Conservation (phyloP, 1,140 invertebrate genomes). For the Penaeus japonicus region DNA sequence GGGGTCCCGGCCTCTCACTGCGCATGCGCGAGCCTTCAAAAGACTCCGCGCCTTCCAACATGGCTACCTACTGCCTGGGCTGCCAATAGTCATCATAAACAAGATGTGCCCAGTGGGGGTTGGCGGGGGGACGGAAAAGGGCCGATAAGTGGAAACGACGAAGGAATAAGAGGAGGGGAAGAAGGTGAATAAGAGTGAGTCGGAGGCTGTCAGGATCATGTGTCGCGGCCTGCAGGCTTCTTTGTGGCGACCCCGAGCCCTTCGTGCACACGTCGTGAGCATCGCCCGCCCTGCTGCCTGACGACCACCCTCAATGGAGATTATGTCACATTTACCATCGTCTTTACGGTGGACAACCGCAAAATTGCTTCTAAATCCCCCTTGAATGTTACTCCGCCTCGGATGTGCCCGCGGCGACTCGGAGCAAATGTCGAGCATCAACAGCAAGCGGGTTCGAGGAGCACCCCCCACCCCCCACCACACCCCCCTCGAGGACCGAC, state of each 20-base stretch:
- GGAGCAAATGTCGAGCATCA: too few relatives aligned
- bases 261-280: background rate
- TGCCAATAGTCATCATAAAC: slow-evolving; percentile 57
- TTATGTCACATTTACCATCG: too few relatives aligned
- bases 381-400: too few relatives aligned
- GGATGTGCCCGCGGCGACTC: too few relatives aligned
- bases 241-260: background rate
- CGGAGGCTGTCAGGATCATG: background rate
- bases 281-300: too few relatives aligned
- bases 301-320: too few relatives aligned
- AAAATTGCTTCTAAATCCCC: too few relatives aligned
- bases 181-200: background rate
- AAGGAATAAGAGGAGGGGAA: slow-evolving; percentile 13
- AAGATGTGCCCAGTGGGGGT: slow-evolving; percentile 53
- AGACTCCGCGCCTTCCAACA: slow-evolving; percentile 56
- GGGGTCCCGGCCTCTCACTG: slow-evolving; percentile 50
- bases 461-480: too few relatives aligned
- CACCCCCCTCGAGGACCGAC: too few relatives aligned
- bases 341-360: too few relatives aligned
- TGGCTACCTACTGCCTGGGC: slow-evolving; percentile 56
- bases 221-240: background rate
- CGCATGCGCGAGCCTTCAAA: slow-evolving; percentile 55
- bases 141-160: slow-evolving; percentile 32
- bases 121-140: slow-evolving; percentile 20
- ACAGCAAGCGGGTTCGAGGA: too few relatives aligned